Evolutionary conservation across 2,797 vertebrate species (phyloP), one percentile per base, ranked within the genome.

Genomic region (Macrochelys suwanniensis): DNA sequence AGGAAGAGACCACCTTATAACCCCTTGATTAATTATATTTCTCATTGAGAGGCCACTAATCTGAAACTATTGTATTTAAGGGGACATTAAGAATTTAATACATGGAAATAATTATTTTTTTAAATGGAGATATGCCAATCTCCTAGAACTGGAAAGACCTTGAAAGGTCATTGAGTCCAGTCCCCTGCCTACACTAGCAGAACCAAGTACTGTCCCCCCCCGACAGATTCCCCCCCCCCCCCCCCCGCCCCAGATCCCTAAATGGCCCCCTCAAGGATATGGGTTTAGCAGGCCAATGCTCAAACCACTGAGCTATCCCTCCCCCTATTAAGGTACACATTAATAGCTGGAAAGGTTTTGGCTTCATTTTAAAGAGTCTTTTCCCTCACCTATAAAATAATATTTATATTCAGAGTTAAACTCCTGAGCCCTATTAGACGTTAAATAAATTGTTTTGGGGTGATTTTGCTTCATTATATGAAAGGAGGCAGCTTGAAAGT

Each of bases 101-200:
- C 6, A 88, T 0, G 11, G 87, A 16, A 9, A 17, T 0, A 15
- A 3, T 42, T 42, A 3, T 42, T 42, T 42, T 42, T 42, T 42
- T 42, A 42, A 42, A 42, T 42, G 37, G 37, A 42, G 37, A 42
- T 42, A 42, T 42, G 37, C 37, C 37, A 42, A 42, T 42, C 37
- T 42, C 37, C 37, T 42, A 42, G 37, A 42, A 42, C 37, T 42
- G 37, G 37, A 42, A 42, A 42, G 37, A 42, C 37, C 37, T 42
- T 42, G 37, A 42, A 42, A 42, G 37, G 37, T 42, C 37, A 42
- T 42, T 4, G 37, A 42, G 37, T 42, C 37, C 37, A 42, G 37
- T 42, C 37, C 37, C 37, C 37, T 42, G 37, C 37, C 37, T 42
- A 42, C 37, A 42, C 37, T 42, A 42, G 37, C 37, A 42, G 37